Percentiles rank a stretch among this genome's conserved stretches.
These are phyloP conservation scores for Taurulus bubalis DNA, from an alignment of 2,113 vertebrate species.

Conservation along the genomic window DNA sequence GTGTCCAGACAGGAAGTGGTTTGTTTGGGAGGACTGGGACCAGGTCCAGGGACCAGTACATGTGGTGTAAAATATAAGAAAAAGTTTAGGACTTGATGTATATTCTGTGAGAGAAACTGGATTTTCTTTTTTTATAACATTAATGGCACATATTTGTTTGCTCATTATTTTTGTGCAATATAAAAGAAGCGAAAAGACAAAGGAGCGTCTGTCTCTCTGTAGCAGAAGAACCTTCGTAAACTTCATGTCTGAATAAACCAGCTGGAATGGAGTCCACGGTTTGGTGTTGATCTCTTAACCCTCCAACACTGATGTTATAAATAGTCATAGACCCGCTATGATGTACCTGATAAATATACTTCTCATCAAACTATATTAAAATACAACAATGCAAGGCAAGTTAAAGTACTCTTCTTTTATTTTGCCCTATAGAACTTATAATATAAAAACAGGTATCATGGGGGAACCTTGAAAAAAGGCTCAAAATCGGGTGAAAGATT, in stretches of 20 bases:
- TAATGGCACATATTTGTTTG: constrained; percentile 85
- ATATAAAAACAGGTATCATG: too few relatives aligned
- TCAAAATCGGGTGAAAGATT: too few relatives aligned
- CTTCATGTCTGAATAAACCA: constrained; percentile 89
- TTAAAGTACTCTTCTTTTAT: too few relatives aligned
- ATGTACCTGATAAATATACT: too few relatives aligned
- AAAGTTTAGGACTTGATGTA: constrained; percentile 89
- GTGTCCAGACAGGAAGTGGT: constrained; percentile 91
- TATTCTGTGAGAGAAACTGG: constrained; percentile 93
- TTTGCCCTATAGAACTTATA: too few relatives aligned
- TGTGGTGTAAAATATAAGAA: constrained; percentile 96
- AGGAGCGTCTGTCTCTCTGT: not conserved
- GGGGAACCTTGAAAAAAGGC: too few relatives aligned
- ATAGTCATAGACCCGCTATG: too few relatives aligned
- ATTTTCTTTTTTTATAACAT: constrained; percentile 85
- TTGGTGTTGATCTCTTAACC: not conserved
- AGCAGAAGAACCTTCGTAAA: constrained; percentile 42
- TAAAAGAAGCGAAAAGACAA: constrained; percentile 77
- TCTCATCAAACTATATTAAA: too few relatives aligned
- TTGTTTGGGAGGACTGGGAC: not conserved
- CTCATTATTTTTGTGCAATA: constrained; percentile 97
- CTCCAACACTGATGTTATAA: too few relatives aligned
- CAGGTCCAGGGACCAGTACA: constrained; percentile 82
- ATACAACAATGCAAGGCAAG: too few relatives aligned
- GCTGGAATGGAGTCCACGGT: constrained; percentile 91